A percentile compares a stretch with the other conserved stretches of the same genome.
phyloP scores from a whole-genome alignment of 2,113 vertebrate species.

The Sigmodon hispidus region DNA sequence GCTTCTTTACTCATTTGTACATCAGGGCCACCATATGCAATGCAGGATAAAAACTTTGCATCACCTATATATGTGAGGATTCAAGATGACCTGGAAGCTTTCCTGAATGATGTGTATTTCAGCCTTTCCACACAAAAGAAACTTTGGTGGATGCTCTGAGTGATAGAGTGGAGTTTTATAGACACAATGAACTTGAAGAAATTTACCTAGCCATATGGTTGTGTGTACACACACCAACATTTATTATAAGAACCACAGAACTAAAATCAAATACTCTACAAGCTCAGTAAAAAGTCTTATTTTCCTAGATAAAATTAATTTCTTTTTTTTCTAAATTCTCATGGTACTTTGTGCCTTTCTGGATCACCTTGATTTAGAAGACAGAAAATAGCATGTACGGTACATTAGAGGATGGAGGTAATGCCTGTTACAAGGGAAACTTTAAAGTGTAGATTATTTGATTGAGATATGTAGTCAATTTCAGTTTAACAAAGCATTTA shows the following conservation, averaged over 20 bases:
- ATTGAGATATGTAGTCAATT: not conserved
- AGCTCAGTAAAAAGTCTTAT: not conserved
- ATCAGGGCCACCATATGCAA: not conserved
- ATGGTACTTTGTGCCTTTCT: not conserved
- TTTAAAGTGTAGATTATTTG: not conserved
- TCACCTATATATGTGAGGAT: not conserved
- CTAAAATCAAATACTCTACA: not conserved
- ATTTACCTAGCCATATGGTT: not conserved
- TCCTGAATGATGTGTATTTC: not conserved
- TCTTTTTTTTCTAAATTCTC: not conserved
- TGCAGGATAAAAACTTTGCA: not conserved
- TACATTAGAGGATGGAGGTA: not conserved
- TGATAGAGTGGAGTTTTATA: not conserved
- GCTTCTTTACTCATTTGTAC: not conserved
- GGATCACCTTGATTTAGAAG: not conserved
- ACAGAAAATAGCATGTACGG: not conserved
- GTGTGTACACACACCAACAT: not conserved
- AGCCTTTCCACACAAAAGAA: not conserved
- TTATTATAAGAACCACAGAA: not conserved
- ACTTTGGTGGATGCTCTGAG: not conserved
- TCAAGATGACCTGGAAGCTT: not conserved
- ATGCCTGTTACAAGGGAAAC: not conserved
- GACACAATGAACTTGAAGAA: not conserved
- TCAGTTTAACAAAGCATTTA: not conserved
- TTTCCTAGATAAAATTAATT: not conserved